These are phyloP conservation scores for Recurvirostra avosetta DNA, from an alignment of 2,113 vertebrate genomes.

Conservation along the genomic window DNA sequence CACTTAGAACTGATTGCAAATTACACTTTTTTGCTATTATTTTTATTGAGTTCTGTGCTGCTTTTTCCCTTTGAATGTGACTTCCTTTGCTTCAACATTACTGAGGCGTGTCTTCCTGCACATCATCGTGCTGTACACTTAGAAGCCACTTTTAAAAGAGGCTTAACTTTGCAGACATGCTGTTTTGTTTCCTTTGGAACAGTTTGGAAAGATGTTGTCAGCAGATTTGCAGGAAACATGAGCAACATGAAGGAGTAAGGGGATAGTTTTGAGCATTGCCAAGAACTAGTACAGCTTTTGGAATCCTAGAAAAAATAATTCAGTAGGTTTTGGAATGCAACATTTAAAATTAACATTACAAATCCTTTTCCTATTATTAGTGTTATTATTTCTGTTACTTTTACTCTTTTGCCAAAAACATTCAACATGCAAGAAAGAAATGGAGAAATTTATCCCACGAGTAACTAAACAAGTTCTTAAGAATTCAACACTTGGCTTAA, in stretches of 20 bases:
- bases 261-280: slow-evolving; percentile 8
- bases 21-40: background rate
- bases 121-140: background rate
- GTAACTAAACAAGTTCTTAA: background rate
- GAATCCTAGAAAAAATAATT: slow-evolving; percentile 53
- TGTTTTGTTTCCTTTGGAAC: slow-evolving; percentile 48
- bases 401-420: background rate
- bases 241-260: slow-evolving; percentile 27
- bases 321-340: slow-evolving; percentile 35
- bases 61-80: background rate
- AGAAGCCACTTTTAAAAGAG: background rate
- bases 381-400: slow-evolving; percentile 14
- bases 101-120: background rate
- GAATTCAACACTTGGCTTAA: background rate
- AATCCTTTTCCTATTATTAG: slow-evolving; percentile 8
- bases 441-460: background rate
- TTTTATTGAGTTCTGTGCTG: background rate
- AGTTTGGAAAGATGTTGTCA: slow-evolving; percentile 52
- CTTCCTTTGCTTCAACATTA: background rate
- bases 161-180: background rate
- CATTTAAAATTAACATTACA: slow-evolving; percentile 34
- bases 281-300: slow-evolving; percentile 49
- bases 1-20: background rate
- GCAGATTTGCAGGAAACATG: slow-evolving; percentile 44
- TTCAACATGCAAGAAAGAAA: background rate